Base-by-base conservation (phyloP, 2,113 vertebrate species). In the Phoxinus phoxinus region DNA sequence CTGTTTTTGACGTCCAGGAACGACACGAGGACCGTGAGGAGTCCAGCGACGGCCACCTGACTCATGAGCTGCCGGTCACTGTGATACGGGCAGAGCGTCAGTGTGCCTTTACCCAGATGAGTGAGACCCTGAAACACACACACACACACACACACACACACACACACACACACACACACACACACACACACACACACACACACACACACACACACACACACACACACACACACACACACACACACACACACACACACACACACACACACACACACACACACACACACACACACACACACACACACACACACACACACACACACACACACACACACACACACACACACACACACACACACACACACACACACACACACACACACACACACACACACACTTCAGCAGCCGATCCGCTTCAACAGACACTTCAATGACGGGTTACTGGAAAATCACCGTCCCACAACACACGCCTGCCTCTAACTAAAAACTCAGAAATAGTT, bases 1-100 rank as follows among this genome's bases (percentile, higher is more conserved):
- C 98, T 99, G 93, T 98, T 99, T 91, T 98, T 98, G 91, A 99
- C 98, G 27, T 99, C 98, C 71, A 99, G 95, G 92, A 99, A 99
- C 86, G 98, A 99, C 79, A 99, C 96, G 0, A 99, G 96, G 69
- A 99, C 98, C 0, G 98, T 98, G 88, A 99, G 96, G 51, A 99
- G 95, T 46, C 98, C 98, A 0, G 98, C 98, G 89, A 99, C 97
- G 0, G 98, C 98, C 75, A 99, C 98, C 92, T 99, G 98, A 95
- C 98, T 99, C 97, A 99, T 98, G 81, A 99, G 96, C 95, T 99
- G 98, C 87, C 98, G 94, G 91, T 99, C 98, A 2, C 98, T 99
- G 93, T 99, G 98, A 92, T 99, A 99, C 2, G 98, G 98, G 85
- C 98, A 99, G n/a, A 99, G 95, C 21, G 98, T 99, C 67, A 99